Evolutionary conservation across 1,140 invertebrate species (phyloP), one percentile per base, ranked within the genome.

Genomic region (Linepithema humile): DNA sequence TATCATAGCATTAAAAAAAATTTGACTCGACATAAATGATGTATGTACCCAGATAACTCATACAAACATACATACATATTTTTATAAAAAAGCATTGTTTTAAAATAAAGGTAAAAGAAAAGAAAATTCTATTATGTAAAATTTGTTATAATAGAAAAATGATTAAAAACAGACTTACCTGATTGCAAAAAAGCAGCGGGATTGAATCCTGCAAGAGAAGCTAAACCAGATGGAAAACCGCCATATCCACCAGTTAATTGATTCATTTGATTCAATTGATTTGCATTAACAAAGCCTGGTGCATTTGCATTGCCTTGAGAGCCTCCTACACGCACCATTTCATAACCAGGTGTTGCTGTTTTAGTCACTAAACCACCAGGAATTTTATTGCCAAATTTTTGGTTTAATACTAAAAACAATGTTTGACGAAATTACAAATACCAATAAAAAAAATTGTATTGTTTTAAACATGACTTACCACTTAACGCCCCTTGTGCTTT

Each of bases 171-270:
- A 77, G 90, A 96, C 96, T 97, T 96, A 97, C 96, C 97, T 95
- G 97, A 96, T 92, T 97, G 96, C 92, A 97, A 95, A 93, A 97
- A 95, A 90, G 96, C 96, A 88, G 96, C 96, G 90, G 96, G 95
- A 94, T 96, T 96, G 90, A 95, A 96, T 9, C 95, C 95, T 29
- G 94, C 92, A 12, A 92, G 86, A 53, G 89, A 89, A 48, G 90
- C 85, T 40, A 91, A 43, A 82, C 87, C 86, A 6, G 85, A 85
- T 64, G 89, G 83, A 53, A 93, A 92, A 32, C 78, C 88, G 23
- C 80, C 88, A n/a, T 83, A 82, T 48, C 82, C 83, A 55, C 84
- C 75, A 62, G 91, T 89, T 73, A 93, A 88, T 6, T 89, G 92
- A 60, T 88, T 89, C 64, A 92, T 67, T 67, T 92, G 89, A 88